A percentile compares a stretch with the other conserved stretches of the same genome.
phyloP scores from a whole-genome alignment of 2,113 vertebrate genomes.

The Amia ocellicauda region DNA sequence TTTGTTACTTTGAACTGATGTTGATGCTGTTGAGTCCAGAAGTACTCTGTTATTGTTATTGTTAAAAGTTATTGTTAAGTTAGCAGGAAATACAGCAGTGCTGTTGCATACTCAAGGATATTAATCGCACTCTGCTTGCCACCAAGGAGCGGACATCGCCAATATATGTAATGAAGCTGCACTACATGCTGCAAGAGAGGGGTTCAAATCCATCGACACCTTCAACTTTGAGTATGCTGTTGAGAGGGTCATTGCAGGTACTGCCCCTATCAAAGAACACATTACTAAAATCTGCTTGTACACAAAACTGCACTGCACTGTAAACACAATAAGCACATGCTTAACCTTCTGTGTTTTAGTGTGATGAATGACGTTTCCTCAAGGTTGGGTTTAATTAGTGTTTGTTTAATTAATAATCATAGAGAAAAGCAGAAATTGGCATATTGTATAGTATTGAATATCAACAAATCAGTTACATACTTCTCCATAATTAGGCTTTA shows the following conservation, averaged over 20 bases:
- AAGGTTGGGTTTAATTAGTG: no score
- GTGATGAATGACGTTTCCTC: not conserved
- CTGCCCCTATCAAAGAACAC: not conserved
- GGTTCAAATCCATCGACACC: slow-evolving; percentile 83
- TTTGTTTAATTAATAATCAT: no score
- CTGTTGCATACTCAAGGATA: not conserved
- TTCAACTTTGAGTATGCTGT: slow-evolving; percentile 91
- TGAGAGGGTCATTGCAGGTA: slow-evolving; percentile 91
- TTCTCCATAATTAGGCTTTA: no score
- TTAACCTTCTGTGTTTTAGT: not conserved
- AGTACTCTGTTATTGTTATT: not conserved
- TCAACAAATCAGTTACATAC: no score
- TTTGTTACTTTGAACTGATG: no score
- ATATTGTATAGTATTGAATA: no score
- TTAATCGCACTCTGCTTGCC: not conserved
- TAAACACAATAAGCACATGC: not conserved
- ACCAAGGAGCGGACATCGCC: slow-evolving; percentile 92
- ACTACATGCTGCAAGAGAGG: slow-evolving; percentile 88
- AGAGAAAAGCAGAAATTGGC: no score
- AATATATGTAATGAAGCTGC: slow-evolving; percentile 97
- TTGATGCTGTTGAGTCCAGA: no score
- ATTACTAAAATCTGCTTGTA: no score
- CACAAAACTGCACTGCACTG: no score
- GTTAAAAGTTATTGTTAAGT: not conserved
- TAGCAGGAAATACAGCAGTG: not conserved